Conservation (phyloP, 1,140 invertebrate species). For the Riptortus pedestris region DNA sequence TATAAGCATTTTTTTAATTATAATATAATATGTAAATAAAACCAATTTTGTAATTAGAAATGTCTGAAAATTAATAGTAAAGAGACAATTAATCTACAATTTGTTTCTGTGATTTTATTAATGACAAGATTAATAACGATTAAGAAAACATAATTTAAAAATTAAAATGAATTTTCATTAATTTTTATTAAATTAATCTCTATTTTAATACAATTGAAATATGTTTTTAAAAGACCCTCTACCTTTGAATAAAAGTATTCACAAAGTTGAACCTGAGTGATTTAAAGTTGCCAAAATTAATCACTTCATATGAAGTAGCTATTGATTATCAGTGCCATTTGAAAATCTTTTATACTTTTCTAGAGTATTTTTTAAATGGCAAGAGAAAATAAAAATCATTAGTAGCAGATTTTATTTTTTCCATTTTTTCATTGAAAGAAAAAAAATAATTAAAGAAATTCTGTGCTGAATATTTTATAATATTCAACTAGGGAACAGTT, state of each 20-base stretch:
- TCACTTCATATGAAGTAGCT: background rate
- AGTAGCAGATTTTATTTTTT: too few relatives aligned
- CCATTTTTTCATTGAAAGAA: too few relatives aligned
- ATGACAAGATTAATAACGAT: background rate
- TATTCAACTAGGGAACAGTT: constrained; percentile 14
- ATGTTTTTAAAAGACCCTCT: background rate
- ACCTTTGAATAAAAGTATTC: background rate
- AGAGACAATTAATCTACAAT: background rate
- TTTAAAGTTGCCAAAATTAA: constrained; percentile 7
- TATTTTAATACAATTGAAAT: constrained; percentile 2
- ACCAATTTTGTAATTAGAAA: too few relatives aligned
- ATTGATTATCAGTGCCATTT: background rate
- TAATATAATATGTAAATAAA: too few relatives aligned
- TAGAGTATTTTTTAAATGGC: background rate
- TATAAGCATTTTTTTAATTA: too few relatives aligned
- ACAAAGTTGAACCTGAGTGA: background rate
- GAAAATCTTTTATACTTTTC: background rate
- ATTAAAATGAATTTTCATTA: too few relatives aligned
- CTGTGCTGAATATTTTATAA: constrained; percentile 7
- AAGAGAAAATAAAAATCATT: too few relatives aligned
- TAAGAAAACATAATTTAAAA: background rate
- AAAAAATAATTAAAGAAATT: too few relatives aligned
- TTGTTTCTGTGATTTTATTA: background rate
- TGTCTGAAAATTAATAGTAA: too few relatives aligned
- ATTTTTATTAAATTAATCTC: background rate